A percentile compares a stretch with the other conserved stretches of the same genome.
phyloP scores from a whole-genome alignment of 2,113 vertebrate species.

The Psophia crepitans region DNA sequence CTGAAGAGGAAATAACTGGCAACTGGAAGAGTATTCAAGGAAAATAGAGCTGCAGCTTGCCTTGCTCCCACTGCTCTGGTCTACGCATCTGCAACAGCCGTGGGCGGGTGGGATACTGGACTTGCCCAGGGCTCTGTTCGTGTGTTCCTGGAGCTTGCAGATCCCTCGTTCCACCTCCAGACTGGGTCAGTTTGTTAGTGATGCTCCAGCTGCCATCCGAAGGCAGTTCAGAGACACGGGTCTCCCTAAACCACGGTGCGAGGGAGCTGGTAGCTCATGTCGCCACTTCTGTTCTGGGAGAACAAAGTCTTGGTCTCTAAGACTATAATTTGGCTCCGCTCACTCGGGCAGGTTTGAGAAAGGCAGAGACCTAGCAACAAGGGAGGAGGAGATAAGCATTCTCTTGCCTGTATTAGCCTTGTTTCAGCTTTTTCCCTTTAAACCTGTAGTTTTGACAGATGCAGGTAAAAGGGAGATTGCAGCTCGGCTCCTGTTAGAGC shows the following conservation, averaged over 20 bases:
- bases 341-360: neutral
- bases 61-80: neutral
- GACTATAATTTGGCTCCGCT: neutral
- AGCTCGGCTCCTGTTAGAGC: neutral
- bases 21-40: neutral
- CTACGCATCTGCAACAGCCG: neutral
- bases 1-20: neutral
- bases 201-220: neutral
- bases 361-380: neutral
- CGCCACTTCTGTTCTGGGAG: neutral
- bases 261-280: neutral
- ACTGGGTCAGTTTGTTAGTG: neutral
- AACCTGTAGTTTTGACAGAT: neutral
- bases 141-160: neutral
- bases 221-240: rapidly evolving
- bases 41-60: neutral
- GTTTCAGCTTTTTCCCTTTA: neutral
- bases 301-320: neutral
- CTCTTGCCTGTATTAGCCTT: neutral
- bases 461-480: neutral
- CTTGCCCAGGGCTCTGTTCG: neutral
- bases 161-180: neutral
- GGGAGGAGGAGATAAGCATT: neutral
- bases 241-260: rapidly evolving
- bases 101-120: neutral